A percentile compares a stretch with the other conserved stretches of the same genome.
phyloP scores from a whole-genome alignment of 2,797 vertebrate genomes.

The Calcarius lapponicus region DNA sequence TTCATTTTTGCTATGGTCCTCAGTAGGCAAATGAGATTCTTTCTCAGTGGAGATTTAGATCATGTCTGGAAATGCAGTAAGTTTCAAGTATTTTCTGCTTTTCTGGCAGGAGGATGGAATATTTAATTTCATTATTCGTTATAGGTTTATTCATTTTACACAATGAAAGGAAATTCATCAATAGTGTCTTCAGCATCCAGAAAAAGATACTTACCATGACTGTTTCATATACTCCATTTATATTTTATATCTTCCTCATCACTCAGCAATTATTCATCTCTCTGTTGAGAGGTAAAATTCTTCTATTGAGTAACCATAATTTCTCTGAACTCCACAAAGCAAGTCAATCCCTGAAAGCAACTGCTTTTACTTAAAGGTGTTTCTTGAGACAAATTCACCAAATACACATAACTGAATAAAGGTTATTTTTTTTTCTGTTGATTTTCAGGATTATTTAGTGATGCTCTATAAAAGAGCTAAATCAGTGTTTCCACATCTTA shows the following conservation, averaged over 20 bases:
- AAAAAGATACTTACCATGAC: slow-evolving; percentile 32
- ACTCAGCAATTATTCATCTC: slow-evolving; percentile 41
- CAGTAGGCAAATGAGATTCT: not conserved
- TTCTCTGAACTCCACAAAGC: slow-evolving; percentile 13
- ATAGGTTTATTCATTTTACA: slow-evolving; percentile 35
- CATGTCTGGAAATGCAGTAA: slow-evolving; percentile 21
- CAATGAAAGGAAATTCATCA: slow-evolving; percentile 49
- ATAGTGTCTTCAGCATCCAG: slow-evolving; percentile 33
- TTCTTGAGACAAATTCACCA: slow-evolving; percentile 5
- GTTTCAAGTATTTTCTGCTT: slow-evolving; percentile 43
- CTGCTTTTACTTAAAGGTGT: slow-evolving; percentile 36
- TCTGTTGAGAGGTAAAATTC: slow-evolving; percentile 27
- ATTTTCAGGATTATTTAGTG: not conserved
- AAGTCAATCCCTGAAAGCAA: slow-evolving; percentile 21
- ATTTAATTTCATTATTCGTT: slow-evolving; percentile 59
- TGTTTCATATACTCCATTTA: slow-evolving; percentile 55
- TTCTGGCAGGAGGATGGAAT: slow-evolving; percentile 48
- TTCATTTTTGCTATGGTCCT: slow-evolving; percentile 1
- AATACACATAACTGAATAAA: not conserved
- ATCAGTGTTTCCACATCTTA: not conserved
- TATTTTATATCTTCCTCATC: slow-evolving; percentile 66
- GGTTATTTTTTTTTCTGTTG: not conserved
- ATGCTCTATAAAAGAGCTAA: not conserved
- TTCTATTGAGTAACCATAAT: slow-evolving; percentile 27
- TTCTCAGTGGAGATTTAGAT: slow-evolving; percentile 41